Conservation (phyloP, 2,113 vertebrate genomes). For the Anguilla rostrata region DNA sequence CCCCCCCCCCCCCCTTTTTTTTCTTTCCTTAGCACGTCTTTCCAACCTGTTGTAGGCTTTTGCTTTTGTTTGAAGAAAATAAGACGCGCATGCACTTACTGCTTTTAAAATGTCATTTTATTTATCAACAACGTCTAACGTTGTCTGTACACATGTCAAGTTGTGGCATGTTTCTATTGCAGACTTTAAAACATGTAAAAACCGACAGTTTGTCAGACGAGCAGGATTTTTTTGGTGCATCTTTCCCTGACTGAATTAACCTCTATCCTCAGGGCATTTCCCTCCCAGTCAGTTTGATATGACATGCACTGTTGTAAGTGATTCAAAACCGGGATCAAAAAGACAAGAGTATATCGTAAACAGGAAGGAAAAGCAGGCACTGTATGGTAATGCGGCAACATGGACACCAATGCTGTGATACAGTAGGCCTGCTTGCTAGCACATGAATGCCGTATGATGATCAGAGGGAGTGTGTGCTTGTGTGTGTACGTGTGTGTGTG, state of each 20-base stretch:
- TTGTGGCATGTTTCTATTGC: conserved; percentile 42
- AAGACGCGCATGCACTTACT: conserved; percentile 30
- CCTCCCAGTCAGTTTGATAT: conserved; percentile 46
- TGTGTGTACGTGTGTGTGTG: conserved; percentile 16
- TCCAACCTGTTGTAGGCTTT: conserved; percentile 41
- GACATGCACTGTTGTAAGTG: conserved; percentile 41
- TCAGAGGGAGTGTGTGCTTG: conserved; percentile 29
- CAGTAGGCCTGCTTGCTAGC: no score
- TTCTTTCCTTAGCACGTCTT: conserved; percentile 31
- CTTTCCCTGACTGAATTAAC: conserved; percentile 43
- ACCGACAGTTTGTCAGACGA: conserved; percentile 32
- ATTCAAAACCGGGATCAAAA: conserved; percentile 48
- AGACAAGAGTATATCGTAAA: neutral
- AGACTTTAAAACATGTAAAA: conserved; percentile 44
- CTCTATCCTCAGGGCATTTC: conserved; percentile 52
- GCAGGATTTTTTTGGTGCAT: neutral
- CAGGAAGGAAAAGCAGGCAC: neutral
- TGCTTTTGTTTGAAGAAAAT: conserved; percentile 42
- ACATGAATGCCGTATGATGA: conserved; percentile 31
- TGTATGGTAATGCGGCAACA: neutral
- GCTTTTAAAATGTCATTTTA: conserved; percentile 44
- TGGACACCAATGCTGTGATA: neutral
- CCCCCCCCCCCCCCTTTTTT: neutral
- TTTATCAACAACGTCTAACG: conserved; percentile 51
- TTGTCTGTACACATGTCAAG: conserved; percentile 43